Evolutionary conservation across 2,888 invertebrate genomes (phyloP).

Genomic region (Apamea sordens): DNA sequence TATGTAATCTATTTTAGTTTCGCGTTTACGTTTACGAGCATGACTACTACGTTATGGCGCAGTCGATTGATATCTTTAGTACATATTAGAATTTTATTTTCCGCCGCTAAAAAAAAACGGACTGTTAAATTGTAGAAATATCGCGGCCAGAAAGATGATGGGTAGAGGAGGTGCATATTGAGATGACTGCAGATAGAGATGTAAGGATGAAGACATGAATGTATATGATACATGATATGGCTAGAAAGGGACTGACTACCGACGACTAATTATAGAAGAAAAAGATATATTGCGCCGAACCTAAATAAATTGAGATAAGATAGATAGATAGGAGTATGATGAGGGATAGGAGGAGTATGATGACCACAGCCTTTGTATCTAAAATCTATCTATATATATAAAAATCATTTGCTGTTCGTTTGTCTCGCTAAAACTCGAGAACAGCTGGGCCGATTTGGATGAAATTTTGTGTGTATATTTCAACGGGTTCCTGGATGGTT

Average conservation of each 20-base stretch:
- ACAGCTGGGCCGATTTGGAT: too few species aligned
- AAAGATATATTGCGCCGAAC: too few species aligned
- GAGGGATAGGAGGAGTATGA: not conserved
- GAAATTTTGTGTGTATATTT: too few species aligned
- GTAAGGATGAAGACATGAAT: not conserved
- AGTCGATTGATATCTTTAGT: not conserved
- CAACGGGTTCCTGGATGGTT: too few species aligned
- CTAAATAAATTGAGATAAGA: not conserved
- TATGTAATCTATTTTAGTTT: constrained; percentile 20
- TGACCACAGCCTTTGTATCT: not conserved
- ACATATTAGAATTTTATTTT: not conserved
- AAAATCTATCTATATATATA: too few species aligned
- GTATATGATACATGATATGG: too few species aligned
- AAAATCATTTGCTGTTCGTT: too few species aligned
- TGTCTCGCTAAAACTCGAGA: too few species aligned
- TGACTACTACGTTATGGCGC: not conserved
- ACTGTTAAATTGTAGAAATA: not conserved
- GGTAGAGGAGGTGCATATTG: not conserved
- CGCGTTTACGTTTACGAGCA: constrained; percentile 14
- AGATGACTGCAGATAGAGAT: not conserved
- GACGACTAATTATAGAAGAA: too few species aligned
- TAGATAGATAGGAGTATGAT: not conserved
- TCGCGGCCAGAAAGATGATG: not conserved
- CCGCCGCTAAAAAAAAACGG: not conserved
- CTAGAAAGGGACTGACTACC: too few species aligned